Conservation (phyloP, 2,888 invertebrate genomes). For the Platynereis dumerilii region DNA sequence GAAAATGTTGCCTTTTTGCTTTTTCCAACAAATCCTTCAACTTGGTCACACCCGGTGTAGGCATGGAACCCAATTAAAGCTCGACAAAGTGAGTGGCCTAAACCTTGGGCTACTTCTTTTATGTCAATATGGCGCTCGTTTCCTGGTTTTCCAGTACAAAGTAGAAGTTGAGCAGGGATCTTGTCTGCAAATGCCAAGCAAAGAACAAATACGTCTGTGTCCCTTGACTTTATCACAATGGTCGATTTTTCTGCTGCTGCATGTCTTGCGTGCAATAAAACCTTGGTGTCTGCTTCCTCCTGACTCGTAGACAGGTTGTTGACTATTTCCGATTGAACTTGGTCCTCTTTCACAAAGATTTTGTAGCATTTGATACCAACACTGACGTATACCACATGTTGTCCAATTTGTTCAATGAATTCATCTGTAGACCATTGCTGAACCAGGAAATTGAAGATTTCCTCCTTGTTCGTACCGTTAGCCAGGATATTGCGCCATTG, state of each 20-base stretch:
- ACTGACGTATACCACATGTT: not conserved
- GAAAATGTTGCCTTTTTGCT: not conserved
- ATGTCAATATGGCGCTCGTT: not conserved
- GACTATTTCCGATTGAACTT: not conserved
- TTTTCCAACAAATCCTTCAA: conserved; percentile 2
- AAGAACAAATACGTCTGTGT: not conserved
- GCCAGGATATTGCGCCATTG: too few relatives aligned
- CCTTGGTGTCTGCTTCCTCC: not conserved
- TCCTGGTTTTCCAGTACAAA: not conserved
- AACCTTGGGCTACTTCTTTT: not conserved
- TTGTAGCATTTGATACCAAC: not conserved
- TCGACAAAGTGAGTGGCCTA: not conserved
- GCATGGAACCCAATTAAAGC: conserved; percentile 2
- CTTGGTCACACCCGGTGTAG: not conserved
- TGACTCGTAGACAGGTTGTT: not conserved
- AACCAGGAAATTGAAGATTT: not conserved
- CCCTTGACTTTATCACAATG: not conserved
- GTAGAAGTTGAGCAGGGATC: not conserved
- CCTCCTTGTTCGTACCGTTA: too few relatives aligned
- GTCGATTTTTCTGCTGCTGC: not conserved
- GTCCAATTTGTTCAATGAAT: not conserved
- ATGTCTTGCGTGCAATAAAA: not conserved
- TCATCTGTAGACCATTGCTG: not conserved
- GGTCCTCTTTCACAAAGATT: not conserved
- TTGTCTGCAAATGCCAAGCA: not conserved